These are phyloP conservation scores for Atta cephalotes DNA, from an alignment of 1,140 invertebrate species.

Conservation along the genomic window DNA sequence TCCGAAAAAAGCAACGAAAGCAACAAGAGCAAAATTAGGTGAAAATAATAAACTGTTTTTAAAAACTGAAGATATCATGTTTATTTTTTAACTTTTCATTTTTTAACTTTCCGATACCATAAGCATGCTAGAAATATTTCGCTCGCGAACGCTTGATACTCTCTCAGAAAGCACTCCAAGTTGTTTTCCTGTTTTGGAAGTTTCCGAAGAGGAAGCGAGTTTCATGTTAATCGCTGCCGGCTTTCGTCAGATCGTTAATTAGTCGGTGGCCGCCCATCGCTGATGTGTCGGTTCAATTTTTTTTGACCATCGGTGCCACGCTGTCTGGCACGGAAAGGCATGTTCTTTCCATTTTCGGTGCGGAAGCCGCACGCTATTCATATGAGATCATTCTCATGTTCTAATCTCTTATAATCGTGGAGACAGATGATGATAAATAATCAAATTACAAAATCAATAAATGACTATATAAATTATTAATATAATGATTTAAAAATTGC, in stretches of 20 bases:
- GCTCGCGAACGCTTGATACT: conserved; percentile 11
- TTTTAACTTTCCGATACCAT: not conserved
- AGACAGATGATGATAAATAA: not conserved
- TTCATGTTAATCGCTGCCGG: conserved; percentile 71
- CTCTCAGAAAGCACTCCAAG: not conserved
- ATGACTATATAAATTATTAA: not conserved
- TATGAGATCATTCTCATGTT: not conserved
- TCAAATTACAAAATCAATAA: not conserved
- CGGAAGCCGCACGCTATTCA: not conserved
- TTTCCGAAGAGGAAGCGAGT: conserved; percentile 66
- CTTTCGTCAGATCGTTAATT: conserved; percentile 81
- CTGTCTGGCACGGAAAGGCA: conserved; percentile 72
- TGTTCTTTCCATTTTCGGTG: not conserved
- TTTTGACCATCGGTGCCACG: conserved; percentile 73
- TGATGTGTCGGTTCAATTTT: conserved; percentile 50
- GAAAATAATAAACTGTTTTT: not conserved
- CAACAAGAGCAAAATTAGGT: too few relatives aligned
- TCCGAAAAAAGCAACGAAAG: too few relatives aligned
- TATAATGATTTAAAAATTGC: conserved; percentile 5
- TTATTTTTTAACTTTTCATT: not conserved
- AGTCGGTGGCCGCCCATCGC: conserved; percentile 68
- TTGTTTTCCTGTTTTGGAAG: not conserved
- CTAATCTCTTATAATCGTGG: not conserved
- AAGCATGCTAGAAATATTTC: conserved; percentile 28
- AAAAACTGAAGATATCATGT: not conserved